phyloP scores from a whole-genome alignment of 2,797 vertebrate species.

The Xenops minutus region DNA sequence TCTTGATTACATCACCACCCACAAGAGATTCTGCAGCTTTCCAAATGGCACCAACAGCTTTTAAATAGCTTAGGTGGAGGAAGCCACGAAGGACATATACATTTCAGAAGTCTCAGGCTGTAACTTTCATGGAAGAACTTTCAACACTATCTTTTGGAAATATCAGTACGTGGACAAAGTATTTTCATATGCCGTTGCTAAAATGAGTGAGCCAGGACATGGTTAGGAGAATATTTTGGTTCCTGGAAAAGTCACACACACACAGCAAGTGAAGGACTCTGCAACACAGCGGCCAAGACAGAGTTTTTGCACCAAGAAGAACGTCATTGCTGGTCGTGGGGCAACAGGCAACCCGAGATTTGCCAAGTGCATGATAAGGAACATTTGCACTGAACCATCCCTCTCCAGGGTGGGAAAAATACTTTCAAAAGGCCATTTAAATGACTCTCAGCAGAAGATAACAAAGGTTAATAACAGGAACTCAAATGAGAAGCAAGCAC shows the following conservation, averaged over 20 bases:
- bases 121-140: neutral
- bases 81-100: neutral
- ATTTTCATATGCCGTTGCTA: neutral
- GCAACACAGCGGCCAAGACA: neutral
- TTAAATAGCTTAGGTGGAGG: neutral
- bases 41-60: constrained; percentile 15
- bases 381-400: neutral
- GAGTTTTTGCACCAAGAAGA: neutral
- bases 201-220: neutral
- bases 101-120: neutral
- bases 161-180: neutral
- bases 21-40: neutral
- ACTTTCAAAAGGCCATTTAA: neutral
- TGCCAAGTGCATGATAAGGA: neutral
- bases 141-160: neutral
- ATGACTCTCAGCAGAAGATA: neutral
- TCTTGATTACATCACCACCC: constrained; percentile 17
- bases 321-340: fast-evolving
- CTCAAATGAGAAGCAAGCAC: neutral
- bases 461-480: neutral
- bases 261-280: fast-evolving
- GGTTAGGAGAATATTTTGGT: neutral
- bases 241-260: neutral
- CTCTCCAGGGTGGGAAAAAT: neutral
- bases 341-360: neutral